A percentile compares a stretch with the other conserved stretches of the same genome.
phyloP scores from a whole-genome alignment of 2,888 invertebrate species.

The Netelia fuscicornis region DNA sequence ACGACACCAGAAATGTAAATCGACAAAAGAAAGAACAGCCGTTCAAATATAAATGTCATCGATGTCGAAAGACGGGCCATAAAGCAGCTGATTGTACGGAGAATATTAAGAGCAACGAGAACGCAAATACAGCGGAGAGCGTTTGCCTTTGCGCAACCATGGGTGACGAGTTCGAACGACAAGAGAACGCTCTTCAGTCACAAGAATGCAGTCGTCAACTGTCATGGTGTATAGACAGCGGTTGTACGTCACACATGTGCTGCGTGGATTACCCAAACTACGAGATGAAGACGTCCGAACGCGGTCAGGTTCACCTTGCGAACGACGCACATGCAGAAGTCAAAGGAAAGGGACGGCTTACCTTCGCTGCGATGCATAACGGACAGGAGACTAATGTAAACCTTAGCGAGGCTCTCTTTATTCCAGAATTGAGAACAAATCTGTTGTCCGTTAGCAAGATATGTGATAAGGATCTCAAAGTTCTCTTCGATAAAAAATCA shows the following conservation, averaged over 20 bases:
- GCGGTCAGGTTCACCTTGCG: background rate
- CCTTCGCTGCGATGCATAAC: background rate
- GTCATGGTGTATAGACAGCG: too few species aligned
- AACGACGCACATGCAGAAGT: background rate
- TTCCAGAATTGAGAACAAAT: conserved; percentile 50
- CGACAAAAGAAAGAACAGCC: background rate
- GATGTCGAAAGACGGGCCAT: conserved; percentile 3
- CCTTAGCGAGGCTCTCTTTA: conserved; percentile 7
- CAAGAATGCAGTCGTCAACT: background rate
- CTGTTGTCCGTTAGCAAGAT: conserved; percentile 57
- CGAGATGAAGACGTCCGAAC: background rate
- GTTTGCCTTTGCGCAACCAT: background rate
- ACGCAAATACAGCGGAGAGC: background rate
- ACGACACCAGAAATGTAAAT: background rate
- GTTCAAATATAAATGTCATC: conserved; percentile 5
- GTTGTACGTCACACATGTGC: background rate
- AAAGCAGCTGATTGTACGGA: conserved; percentile 7
- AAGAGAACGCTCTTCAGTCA: background rate
- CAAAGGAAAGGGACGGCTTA: background rate
- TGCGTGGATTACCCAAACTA: background rate
- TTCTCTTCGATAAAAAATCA: conserved; percentile 22
- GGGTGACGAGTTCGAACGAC: background rate
- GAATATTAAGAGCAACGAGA: background rate
- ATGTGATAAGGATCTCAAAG: conserved; percentile 30
- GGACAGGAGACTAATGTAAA: conserved; percentile 15